A percentile compares a stretch with the other conserved stretches of the same genome.
Conservation (phyloP, 2,113 vertebrate genomes). For the sheep (Ovis aries) region ARS-UI_Ramb_v3.0 NC_056057.1:51840501-51841000, state of each 20-base stretch:
- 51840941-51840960: not conserved
- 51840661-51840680: not conserved
- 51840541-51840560: not conserved
- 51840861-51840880: not conserved
- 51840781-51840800: not conserved
- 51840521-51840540: not conserved
- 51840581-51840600: not conserved
- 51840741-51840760: not conserved
- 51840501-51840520: not conserved
- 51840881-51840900: not conserved
- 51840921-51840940: not conserved
- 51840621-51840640: not conserved
- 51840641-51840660: not conserved
- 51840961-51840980: not conserved
- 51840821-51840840: not conserved
- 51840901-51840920: not conserved
- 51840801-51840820: not conserved
- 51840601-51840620: not conserved
- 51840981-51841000: not conserved
- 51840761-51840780: not conserved
- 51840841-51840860: not conserved
- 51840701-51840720: not conserved
- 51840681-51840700: not conserved
- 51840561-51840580: not conserved
- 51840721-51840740: not conserved